These are phyloP conservation scores for Cinara cedri DNA, from an alignment of 2,888 invertebrate genomes.

Conservation along the genomic window DNA sequence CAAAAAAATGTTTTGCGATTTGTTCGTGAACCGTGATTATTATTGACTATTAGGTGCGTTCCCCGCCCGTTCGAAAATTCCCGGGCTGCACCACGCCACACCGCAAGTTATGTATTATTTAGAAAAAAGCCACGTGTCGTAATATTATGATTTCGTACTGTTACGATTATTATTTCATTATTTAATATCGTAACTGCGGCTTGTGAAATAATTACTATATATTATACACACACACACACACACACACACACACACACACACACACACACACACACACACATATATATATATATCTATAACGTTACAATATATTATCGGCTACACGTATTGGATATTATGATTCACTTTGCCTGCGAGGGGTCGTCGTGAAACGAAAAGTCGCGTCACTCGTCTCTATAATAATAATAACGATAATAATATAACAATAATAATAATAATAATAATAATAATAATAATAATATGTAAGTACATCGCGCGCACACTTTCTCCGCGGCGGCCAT, in stretches of 20 bases:
- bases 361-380: conserved; percentile 19
- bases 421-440: conserved; percentile 28
- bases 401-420: not conserved
- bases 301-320: not conserved
- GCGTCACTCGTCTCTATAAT: not conserved
- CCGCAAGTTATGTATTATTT: too few species aligned
- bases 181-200: not conserved
- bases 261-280: not conserved
- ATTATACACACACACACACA: too few species aligned
- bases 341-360: conserved; percentile 18
- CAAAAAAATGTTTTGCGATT: too few species aligned
- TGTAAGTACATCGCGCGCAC: not conserved
- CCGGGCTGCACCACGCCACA: too few species aligned
- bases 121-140: too few species aligned
- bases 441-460: not conserved
- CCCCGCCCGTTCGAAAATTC: too few species aligned
- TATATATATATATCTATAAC: not conserved
- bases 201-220: too few species aligned
- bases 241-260: not conserved
- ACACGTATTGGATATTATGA: conserved; percentile 11
- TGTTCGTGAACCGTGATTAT: too few species aligned
- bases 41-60: too few species aligned
- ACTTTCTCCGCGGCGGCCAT: conserved; percentile 31
- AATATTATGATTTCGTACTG: too few species aligned
- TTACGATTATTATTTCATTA: too few species aligned